phyloP scores from a whole-genome alignment of 2,797 vertebrate species.

The Manis crassicaudata region DNA sequence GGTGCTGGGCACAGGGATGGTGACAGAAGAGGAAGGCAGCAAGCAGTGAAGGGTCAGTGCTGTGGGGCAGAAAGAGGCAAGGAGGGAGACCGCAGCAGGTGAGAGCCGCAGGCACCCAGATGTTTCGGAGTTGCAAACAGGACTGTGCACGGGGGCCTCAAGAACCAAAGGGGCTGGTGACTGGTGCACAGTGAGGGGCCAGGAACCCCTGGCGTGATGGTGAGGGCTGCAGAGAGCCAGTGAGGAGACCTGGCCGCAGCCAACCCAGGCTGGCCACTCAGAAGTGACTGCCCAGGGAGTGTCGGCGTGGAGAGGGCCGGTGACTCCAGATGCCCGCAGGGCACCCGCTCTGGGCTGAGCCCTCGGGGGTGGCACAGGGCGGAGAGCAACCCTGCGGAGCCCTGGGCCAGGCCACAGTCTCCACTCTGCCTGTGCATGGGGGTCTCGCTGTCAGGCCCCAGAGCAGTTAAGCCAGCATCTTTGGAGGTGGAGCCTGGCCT shows the following conservation, averaged over 20 bases:
- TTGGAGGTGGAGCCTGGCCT: not conserved
- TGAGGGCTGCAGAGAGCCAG: not conserved
- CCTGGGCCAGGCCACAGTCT: rapidly evolving
- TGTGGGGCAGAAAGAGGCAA: rapidly evolving
- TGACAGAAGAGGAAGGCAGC: not conserved
- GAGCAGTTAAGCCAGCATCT: not conserved
- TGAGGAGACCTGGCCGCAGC: not conserved
- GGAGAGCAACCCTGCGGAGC: not conserved
- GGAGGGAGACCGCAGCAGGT: rapidly evolving
- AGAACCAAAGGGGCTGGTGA: not conserved
- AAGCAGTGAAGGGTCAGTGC: not conserved
- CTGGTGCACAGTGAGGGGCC: rapidly evolving
- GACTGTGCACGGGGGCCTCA: rapidly evolving
- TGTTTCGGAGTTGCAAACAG: not conserved
- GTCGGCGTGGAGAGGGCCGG: not conserved
- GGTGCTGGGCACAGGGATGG: rapidly evolving
- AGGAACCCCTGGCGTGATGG: rapidly evolving
- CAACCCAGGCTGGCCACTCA: not conserved
- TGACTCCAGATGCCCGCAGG: rapidly evolving
- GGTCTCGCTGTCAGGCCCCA: too few relatives aligned
- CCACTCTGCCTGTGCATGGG: not conserved
- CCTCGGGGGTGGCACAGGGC: not conserved
- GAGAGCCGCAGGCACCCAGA: too few relatives aligned
- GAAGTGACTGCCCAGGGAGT: not conserved
- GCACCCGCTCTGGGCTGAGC: rapidly evolving